phyloP scores from a whole-genome alignment of 2,888 invertebrate species.

The Stenolophus ochropezus region DNA sequence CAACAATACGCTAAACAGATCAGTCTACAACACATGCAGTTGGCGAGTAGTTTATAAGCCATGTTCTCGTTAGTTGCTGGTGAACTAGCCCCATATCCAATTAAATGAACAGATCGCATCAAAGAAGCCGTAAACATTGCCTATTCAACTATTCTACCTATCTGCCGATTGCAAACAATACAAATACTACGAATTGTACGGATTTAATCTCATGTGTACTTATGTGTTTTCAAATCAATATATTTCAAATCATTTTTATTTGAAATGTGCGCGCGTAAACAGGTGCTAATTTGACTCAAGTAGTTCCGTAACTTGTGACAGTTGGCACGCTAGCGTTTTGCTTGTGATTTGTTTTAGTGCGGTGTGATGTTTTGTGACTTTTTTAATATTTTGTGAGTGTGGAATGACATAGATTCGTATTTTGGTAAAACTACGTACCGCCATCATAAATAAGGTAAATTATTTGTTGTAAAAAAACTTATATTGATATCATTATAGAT shows the following conservation, averaged over 20 bases:
- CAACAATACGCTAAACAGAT: not conserved
- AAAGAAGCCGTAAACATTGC: conserved; percentile 3
- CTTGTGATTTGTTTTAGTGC: no score
- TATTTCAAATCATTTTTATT: not conserved
- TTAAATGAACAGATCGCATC: not conserved
- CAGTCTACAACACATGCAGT: not conserved
- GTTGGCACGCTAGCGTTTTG: no score
- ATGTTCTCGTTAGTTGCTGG: conserved; percentile 15
- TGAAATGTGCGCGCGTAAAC: no score
- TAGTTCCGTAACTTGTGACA: no score
- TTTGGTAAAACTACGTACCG: no score
- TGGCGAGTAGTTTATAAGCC: not conserved
- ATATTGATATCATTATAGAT: no score
- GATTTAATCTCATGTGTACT: not conserved
- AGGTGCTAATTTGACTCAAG: no score
- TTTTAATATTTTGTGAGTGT: no score
- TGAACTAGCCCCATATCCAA: conserved; percentile 9
- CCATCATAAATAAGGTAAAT: no score
- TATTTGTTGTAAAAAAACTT: no score
- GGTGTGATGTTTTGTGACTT: no score
- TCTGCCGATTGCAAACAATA: not conserved
- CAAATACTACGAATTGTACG: not conserved
- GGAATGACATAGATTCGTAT: no score
- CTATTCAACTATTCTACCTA: conserved; percentile 6
- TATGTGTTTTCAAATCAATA: not conserved